Percentiles rank a stretch among this genome's conserved stretches.
Conservation (phyloP, 2,797 vertebrate genomes). For the Microctenopoma lineatum region DNA sequence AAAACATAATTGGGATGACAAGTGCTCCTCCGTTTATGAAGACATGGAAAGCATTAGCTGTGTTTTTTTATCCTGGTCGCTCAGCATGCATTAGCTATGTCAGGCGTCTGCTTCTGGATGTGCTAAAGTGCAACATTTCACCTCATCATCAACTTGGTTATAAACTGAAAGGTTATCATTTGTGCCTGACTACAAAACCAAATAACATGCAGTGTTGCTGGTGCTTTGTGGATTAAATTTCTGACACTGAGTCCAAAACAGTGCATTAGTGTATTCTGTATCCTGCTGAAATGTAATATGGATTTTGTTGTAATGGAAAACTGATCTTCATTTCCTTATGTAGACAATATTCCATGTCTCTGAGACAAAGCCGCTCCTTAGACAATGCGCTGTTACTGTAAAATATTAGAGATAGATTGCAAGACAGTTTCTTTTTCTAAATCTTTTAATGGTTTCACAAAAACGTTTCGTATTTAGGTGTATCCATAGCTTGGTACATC, state of each 20-base stretch:
- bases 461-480: slow-evolving; percentile 14
- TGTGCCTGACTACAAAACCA: slow-evolving; percentile 10
- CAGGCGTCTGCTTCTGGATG: background rate
- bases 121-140: slow-evolving; percentile 23
- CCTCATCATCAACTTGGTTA: slow-evolving; percentile 7
- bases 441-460: too few relatives aligned
- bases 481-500: background rate
- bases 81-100: slow-evolving; percentile 1
- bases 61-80: background rate
- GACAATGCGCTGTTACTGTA: background rate
- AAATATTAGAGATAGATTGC: background rate
- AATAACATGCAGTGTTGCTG: slow-evolving; percentile 3
- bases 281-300: slow-evolving; percentile 26
- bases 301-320: slow-evolving; percentile 21
- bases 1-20: slow-evolving; percentile 33
- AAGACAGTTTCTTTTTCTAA: too few relatives aligned
- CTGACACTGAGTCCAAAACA: slow-evolving; percentile 1
- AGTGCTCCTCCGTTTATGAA: slow-evolving; percentile 29
- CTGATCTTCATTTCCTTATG: slow-evolving; percentile 1
- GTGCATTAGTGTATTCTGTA: background rate
- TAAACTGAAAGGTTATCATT: slow-evolving; percentile 33
- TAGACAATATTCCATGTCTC: slow-evolving; percentile 1
- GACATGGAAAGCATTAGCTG: slow-evolving; percentile 7
- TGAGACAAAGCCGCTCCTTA: background rate
- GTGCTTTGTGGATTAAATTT: slow-evolving; percentile 12